Evolutionary conservation across 2,797 vertebrate genomes (phyloP).

Genomic region (Pteronotus mesoamericanus): DNA sequence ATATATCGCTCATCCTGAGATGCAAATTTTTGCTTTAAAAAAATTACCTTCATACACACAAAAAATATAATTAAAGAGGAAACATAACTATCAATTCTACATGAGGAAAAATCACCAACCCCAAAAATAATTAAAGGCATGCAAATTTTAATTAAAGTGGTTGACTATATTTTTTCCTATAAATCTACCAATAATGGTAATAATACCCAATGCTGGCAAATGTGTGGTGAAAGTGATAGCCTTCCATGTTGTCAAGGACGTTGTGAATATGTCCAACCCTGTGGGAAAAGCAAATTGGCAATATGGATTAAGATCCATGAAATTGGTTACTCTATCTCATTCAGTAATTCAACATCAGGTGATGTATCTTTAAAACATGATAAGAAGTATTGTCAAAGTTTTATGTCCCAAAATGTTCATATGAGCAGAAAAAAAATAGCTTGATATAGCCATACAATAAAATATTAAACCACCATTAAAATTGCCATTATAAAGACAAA

Average conservation of each 20-base stretch:
- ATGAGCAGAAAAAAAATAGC: neutral
- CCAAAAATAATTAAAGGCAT: neutral
- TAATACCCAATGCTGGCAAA: neutral
- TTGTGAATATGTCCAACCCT: neutral
- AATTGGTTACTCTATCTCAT: neutral
- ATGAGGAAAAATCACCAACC: neutral
- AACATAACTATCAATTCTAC: neutral
- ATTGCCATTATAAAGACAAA: neutral
- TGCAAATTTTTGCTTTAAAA: neutral
- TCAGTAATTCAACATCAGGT: neutral
- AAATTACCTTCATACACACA: neutral
- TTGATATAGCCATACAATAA: neutral
- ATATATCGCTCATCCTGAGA: neutral
- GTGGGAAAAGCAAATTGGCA: neutral
- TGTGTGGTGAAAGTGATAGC: neutral
- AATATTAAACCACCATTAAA: conserved; percentile 22
- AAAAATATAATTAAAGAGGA: neutral
- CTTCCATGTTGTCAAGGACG: neutral
- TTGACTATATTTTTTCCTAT: neutral
- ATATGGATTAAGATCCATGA: neutral
- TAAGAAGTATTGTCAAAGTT: conserved; percentile 10
- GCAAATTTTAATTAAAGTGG: neutral
- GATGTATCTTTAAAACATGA: conserved; percentile 20
- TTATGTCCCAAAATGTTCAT: neutral
- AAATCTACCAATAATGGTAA: neutral